Percentiles rank a stretch among this genome's conserved stretches.
Conservation (phyloP, 2,797 vertebrate species). For the Scolopax bukidnonensis region DNA sequence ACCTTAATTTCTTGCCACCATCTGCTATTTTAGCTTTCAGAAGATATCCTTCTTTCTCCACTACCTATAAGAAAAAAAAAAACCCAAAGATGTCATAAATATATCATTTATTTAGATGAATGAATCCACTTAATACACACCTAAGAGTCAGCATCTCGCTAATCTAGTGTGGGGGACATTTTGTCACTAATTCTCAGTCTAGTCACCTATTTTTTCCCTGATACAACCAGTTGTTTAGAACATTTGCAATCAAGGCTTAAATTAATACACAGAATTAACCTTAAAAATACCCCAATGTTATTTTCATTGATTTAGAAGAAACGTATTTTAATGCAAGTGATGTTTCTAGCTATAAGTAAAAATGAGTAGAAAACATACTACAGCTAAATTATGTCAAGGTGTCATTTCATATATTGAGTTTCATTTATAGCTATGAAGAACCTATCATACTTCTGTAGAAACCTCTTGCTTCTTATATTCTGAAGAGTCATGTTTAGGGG, state of each 20-base stretch:
- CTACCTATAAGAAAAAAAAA: conserved; percentile 76
- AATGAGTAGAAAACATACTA: neutral
- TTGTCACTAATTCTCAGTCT: neutral
- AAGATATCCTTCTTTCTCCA: conserved; percentile 88
- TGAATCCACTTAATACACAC: neutral
- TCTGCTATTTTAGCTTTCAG: conserved; percentile 93
- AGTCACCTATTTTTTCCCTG: neutral
- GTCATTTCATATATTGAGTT: neutral
- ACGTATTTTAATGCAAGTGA: neutral
- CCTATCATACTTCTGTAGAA: neutral
- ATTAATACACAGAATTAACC: neutral
- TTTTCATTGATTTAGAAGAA: neutral
- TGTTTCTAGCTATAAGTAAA: neutral
- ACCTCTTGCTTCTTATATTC: neutral
- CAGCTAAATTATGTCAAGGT: neutral
- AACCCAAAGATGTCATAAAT: neutral
- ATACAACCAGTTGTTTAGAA: neutral
- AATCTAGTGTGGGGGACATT: neutral
- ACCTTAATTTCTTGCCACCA: conserved; percentile 92
- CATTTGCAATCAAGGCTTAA: neutral
- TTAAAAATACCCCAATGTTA: fast-evolving
- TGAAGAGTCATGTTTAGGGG: neutral
- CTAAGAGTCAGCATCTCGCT: neutral
- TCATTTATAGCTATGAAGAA: neutral
- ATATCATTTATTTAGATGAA: neutral